These are phyloP conservation scores for Halcyon chelicuti DNA, from an alignment of 2,797 vertebrate genomes.

Conservation along the genomic window DNA sequence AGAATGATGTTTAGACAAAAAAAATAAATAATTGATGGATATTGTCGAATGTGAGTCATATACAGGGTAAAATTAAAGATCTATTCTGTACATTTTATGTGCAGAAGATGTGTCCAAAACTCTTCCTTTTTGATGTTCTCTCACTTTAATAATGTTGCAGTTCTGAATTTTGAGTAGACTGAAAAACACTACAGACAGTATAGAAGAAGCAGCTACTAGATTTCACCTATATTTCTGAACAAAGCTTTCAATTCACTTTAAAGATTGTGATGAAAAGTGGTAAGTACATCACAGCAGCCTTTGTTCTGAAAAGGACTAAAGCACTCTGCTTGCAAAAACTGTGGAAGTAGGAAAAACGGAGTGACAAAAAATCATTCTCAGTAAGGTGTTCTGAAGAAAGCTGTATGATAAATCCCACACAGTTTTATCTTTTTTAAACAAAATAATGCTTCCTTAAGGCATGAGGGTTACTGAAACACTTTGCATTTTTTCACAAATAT, in stretches of 20 bases:
- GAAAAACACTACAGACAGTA: not conserved
- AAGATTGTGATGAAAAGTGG: not conserved
- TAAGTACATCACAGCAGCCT: not conserved
- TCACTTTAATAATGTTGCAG: not conserved
- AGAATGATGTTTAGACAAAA: not conserved
- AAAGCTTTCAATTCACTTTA: not conserved
- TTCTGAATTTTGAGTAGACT: not conserved
- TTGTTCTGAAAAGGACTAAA: not conserved
- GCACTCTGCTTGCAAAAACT: not conserved
- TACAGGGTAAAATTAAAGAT: not conserved
- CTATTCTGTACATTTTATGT: not conserved
- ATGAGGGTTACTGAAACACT: not conserved
- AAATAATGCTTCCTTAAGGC: not conserved
- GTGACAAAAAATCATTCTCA: not conserved
- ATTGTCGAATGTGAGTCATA: not conserved
- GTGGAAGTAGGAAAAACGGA: not conserved
- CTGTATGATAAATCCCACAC: not conserved
- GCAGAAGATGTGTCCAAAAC: not conserved
- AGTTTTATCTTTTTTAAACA: not conserved
- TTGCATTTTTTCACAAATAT: not conserved
- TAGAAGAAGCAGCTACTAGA: not conserved
- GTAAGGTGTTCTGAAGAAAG: not conserved
- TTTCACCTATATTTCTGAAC: not conserved
- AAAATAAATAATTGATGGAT: not conserved
- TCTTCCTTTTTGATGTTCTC: not conserved